phyloP scores from a whole-genome alignment of 1,140 invertebrate genomes.

The Megathymus violae region DNA sequence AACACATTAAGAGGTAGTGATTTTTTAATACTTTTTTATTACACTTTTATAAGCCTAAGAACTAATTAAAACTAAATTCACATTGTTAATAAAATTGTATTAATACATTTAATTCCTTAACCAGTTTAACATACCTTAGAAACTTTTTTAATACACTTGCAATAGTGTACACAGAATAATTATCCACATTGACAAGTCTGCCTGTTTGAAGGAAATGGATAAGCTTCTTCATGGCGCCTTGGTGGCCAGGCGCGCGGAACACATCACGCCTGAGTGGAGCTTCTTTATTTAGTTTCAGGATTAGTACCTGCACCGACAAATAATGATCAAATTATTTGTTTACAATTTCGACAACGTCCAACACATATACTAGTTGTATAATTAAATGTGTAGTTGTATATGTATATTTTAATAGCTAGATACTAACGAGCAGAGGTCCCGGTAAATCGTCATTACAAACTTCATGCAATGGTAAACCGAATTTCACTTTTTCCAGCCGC shows the following conservation, averaged over 20 bases:
- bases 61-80: no score
- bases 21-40: no score
- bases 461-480: slow-evolving; percentile 94
- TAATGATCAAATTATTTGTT: slow-evolving; percentile 10
- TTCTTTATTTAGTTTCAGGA: slow-evolving; percentile 97
- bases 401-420: no score
- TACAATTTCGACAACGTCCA: no score
- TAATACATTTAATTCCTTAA: no score
- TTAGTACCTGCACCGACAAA: slow-evolving; percentile 88
- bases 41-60: no score
- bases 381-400: no score
- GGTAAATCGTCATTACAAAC: slow-evolving; percentile 97
- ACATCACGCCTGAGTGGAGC: slow-evolving; percentile 96
- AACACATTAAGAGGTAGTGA: no score
- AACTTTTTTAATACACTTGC: slow-evolving; percentile 99
- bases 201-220: slow-evolving; percentile 98
- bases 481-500: slow-evolving; percentile 96
- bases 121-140: slow-evolving; percentile 1
- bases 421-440: slow-evolving; percentile 92
- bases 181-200: slow-evolving; percentile 97
- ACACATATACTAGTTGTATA: no score
- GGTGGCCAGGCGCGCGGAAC: slow-evolving; percentile 96
- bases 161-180: slow-evolving; percentile 99
- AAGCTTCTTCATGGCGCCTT: slow-evolving; percentile 97
- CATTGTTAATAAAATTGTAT: no score